These are phyloP conservation scores for Acyrthosiphon pisum DNA, from an alignment of 1,140 invertebrate species.

Conservation along the genomic window DNA sequence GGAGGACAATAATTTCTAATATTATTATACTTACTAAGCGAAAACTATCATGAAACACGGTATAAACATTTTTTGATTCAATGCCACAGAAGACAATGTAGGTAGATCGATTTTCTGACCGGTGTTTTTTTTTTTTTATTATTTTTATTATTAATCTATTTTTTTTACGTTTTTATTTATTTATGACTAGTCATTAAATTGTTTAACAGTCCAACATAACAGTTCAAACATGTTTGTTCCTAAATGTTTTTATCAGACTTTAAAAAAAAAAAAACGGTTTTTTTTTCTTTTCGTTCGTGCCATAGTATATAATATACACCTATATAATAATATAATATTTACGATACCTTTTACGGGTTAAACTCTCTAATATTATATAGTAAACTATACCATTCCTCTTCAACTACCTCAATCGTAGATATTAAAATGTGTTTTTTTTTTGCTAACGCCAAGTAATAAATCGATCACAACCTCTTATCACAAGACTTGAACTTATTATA, in stretches of 20 bases:
- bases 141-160: background rate
- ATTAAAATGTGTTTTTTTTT: background rate
- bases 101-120: constrained; percentile 20
- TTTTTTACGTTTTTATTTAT: constrained; percentile 29
- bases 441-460: background rate
- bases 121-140: background rate
- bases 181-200: constrained; percentile 38
- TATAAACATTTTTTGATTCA: constrained; percentile 14
- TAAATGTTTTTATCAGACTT: constrained; percentile 38
- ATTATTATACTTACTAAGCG: background rate
- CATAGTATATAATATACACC: constrained; percentile 37
- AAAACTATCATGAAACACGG: constrained; percentile 37
- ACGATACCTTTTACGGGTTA: background rate
- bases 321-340: background rate
- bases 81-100: background rate
- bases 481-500: background rate
- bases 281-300: constrained; percentile 38
- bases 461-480: constrained; percentile 17
- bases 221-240: constrained; percentile 48
- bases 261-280: background rate
- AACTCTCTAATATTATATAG: constrained; percentile 24
- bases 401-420: constrained; percentile 44
- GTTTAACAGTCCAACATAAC: constrained; percentile 17
- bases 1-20: constrained; percentile 46
- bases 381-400: constrained; percentile 50